Evolutionary conservation across 2,888 invertebrate species (phyloP).

Genomic region (Lithosia quadra): DNA sequence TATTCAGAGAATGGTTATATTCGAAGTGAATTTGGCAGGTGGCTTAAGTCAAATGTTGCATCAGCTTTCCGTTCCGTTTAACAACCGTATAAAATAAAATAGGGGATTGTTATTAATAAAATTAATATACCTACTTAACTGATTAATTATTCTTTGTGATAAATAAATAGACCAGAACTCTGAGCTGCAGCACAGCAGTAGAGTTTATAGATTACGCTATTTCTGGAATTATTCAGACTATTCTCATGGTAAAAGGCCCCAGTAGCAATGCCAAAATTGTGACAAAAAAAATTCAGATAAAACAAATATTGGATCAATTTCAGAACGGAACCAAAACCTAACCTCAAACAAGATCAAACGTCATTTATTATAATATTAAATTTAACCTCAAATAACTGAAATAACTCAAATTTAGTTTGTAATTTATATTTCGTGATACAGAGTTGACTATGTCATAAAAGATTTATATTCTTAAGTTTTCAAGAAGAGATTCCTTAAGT

Average conservation of each 20-base stretch:
- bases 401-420: no score
- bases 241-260: no score
- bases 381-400: not conserved
- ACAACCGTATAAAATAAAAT: slow-evolving; percentile 18
- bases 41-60: slow-evolving; percentile 78
- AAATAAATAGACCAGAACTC: no score
- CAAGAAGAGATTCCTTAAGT: not conserved
- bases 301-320: slow-evolving; percentile 2
- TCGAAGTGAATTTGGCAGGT: slow-evolving; percentile 68
- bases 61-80: slow-evolving; percentile 63
- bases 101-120: not conserved
- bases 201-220: no score
- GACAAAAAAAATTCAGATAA: no score
- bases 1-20: slow-evolving; percentile 70
- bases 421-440: not conserved
- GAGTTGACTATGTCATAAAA: not conserved
- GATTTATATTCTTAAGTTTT: not conserved
- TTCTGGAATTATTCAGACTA: no score
- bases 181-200: no score
- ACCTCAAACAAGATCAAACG: not conserved
- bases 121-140: not conserved
- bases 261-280: not conserved
- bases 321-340: slow-evolving; percentile 35
- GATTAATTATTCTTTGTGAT: no score
- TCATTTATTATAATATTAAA: not conserved